Percentiles rank a stretch among this genome's conserved stretches.
Evolutionary conservation across 2,888 invertebrate genomes (phyloP).

Genomic region (Scaptodrosophila latifasciaeformis): DNA sequence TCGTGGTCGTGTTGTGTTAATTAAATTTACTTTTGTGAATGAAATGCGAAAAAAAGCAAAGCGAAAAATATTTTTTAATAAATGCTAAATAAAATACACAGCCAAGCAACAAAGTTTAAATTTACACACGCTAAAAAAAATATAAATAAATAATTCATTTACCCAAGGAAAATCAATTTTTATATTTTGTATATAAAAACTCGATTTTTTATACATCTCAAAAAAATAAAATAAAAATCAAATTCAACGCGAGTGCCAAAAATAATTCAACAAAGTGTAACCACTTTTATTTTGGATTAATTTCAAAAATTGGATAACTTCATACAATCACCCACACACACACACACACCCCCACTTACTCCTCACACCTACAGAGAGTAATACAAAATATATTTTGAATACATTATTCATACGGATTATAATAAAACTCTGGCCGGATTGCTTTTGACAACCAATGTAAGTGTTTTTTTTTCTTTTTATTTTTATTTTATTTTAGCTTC

Average conservation of each 20-base stretch:
- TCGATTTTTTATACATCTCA: too few relatives aligned
- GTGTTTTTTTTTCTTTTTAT: slow-evolving; percentile 40
- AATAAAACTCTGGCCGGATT: slow-evolving; percentile 49
- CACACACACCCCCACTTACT: slow-evolving; percentile 2
- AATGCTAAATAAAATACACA: slow-evolving; percentile 63
- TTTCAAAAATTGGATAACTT: too few relatives aligned
- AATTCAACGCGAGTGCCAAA: slow-evolving; percentile 35
- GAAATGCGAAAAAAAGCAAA: slow-evolving; percentile 68
- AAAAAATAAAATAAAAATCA: too few relatives aligned
- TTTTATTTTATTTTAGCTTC: neutral
- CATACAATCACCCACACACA: slow-evolving; percentile 1
- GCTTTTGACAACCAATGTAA: slow-evolving; percentile 74
- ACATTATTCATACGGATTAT: too few relatives aligned
- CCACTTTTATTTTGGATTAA: neutral
- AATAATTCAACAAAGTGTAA: slow-evolving; percentile 18
- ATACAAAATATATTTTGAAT: neutral
- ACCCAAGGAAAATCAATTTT: too few relatives aligned
- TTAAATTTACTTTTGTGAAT: slow-evolving; percentile 69
- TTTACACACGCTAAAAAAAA: slow-evolving; percentile 5
- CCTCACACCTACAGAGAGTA: slow-evolving; percentile 5
- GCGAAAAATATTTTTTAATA: slow-evolving; percentile 64
- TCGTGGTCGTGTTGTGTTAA: slow-evolving; percentile 61
- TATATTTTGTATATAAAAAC: too few relatives aligned
- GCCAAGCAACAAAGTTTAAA: slow-evolving; percentile 21
- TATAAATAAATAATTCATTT: slow-evolving; percentile 4